Percentiles rank a stretch among this genome's conserved stretches.
Conservation (phyloP, 2,113 vertebrate species). For the Myiopsitta monachus region DNA sequence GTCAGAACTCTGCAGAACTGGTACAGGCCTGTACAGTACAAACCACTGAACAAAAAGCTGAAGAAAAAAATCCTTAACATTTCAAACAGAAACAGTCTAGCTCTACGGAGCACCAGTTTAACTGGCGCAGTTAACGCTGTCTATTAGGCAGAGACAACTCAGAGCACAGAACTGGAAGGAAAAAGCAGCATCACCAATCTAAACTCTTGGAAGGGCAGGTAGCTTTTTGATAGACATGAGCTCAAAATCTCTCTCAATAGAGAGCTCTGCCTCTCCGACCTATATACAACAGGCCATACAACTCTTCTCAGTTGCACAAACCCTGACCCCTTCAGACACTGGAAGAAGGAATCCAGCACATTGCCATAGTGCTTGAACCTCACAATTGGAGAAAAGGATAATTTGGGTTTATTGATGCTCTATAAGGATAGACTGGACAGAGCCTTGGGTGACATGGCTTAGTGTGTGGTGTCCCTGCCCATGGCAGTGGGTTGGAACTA, state of each 20-base stretch:
- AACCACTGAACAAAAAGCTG: not conserved
- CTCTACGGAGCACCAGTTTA: not conserved
- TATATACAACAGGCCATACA: not conserved
- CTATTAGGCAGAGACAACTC: not conserved
- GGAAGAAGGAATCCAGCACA: not conserved
- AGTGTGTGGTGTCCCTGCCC: not conserved
- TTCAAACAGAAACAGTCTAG: not conserved
- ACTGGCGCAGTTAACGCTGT: not conserved
- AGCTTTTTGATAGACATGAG: not conserved
- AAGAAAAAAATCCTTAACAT: not conserved
- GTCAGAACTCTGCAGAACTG: not conserved
- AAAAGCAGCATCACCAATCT: not conserved
- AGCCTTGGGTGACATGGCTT: not conserved
- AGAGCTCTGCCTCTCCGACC: not conserved
- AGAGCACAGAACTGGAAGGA: not conserved
- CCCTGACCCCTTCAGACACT: not conserved
- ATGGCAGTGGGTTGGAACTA: not conserved
- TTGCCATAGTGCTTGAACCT: not conserved
- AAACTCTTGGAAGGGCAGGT: not conserved
- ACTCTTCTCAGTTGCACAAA: not conserved
- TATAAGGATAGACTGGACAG: not conserved
- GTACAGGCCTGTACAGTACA: not conserved
- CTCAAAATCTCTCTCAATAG: not conserved
- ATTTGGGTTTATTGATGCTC: not conserved
- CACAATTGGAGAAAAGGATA: rapidly evolving